These are phyloP conservation scores for Drosophila chauvacae DNA, from an alignment of 1,140 invertebrate species.

Conservation along the genomic window DNA sequence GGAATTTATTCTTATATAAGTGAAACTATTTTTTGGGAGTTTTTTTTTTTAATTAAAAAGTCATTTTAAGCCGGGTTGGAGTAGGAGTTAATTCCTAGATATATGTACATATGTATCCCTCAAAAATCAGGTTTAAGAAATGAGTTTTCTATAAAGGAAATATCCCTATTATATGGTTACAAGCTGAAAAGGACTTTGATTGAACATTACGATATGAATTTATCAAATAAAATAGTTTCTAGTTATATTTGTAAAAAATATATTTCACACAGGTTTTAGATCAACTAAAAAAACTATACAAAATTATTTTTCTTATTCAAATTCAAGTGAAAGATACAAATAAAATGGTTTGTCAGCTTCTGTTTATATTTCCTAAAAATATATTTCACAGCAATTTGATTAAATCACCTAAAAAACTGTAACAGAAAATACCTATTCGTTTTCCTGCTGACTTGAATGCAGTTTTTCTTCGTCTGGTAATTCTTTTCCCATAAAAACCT, in stretches of 20 bases:
- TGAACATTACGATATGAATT: neutral
- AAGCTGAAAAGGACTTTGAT: neutral
- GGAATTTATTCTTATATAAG: neutral
- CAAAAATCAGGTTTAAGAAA: neutral
- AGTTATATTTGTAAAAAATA: neutral
- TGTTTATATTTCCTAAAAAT: neutral
- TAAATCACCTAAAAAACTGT: neutral
- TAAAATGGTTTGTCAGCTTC: neutral
- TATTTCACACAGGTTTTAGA: neutral
- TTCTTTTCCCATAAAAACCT: neutral
- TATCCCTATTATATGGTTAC: neutral
- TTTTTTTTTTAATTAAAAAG: neutral
- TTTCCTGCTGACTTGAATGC: conserved; percentile 9
- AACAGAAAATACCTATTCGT: no score
- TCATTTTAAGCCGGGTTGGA: neutral
- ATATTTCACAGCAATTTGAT: neutral
- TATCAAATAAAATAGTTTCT: neutral
- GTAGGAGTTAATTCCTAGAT: no score
- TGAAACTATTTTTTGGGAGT: neutral
- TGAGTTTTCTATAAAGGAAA: neutral
- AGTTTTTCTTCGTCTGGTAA: neutral
- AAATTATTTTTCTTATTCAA: no score
- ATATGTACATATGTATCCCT: no score
- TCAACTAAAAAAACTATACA: neutral
- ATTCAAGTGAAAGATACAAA: no score